Conservation (phyloP, 2,797 vertebrate genomes). For the Brachyalestes nurse region DNA sequence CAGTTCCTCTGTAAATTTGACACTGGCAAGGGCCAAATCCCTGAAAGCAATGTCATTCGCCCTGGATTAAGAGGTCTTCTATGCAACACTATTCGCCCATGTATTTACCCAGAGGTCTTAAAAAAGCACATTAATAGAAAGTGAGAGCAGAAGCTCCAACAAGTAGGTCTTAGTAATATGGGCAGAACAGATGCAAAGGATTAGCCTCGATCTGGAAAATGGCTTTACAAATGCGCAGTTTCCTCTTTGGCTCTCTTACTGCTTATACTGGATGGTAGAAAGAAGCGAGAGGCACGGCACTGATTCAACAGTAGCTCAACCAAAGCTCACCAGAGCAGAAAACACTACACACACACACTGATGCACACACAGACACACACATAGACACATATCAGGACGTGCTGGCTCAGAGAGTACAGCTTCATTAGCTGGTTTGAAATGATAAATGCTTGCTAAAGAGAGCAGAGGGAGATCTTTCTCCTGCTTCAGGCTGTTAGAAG, state of each 20-base stretch:
- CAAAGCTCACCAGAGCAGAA: slow-evolving; percentile 31
- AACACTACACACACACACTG: slow-evolving; percentile 15
- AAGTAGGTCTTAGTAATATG: slow-evolving; percentile 37
- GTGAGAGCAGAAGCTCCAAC: slow-evolving; percentile 34
- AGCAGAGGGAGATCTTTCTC: not conserved
- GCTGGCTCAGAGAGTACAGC: slow-evolving; percentile 27
- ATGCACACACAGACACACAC: not conserved
- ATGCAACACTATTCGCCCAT: slow-evolving; percentile 17
- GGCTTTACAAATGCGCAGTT: slow-evolving; percentile 34
- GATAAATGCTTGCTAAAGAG: slow-evolving; percentile 54
- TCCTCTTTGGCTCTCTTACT: slow-evolving; percentile 39
- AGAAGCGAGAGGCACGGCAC: slow-evolving; percentile 16
- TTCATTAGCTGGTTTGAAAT: slow-evolving; percentile 54
- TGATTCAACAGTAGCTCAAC: slow-evolving; percentile 8
- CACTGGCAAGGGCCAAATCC: slow-evolving; percentile 37
- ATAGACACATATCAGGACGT: slow-evolving; percentile 14
- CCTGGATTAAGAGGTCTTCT: slow-evolving; percentile 41
- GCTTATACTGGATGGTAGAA: slow-evolving; percentile 20
- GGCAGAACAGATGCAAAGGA: slow-evolving; percentile 49
- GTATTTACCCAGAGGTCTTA: slow-evolving; percentile 36
- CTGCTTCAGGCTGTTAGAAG: slow-evolving; percentile 45
- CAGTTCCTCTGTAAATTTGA: slow-evolving; percentile 53
- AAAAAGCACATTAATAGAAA: slow-evolving; percentile 30
- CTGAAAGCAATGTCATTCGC: slow-evolving; percentile 36
- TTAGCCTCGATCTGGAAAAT: slow-evolving; percentile 48